phyloP scores from a whole-genome alignment of 2,888 invertebrate species.

The Erynnis tages region DNA sequence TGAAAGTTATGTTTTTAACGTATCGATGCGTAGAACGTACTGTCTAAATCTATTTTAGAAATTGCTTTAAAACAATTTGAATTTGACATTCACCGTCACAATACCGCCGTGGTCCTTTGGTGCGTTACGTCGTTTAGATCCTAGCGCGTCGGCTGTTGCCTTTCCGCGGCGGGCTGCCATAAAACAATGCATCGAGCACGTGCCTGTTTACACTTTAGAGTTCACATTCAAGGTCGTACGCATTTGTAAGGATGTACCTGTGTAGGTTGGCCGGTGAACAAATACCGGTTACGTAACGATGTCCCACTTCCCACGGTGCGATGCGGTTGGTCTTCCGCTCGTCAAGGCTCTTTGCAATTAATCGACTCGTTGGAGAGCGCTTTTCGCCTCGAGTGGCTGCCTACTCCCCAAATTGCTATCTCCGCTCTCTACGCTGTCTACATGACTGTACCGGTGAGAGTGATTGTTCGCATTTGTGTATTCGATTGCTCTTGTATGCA shows the following conservation, averaged over 20 bases:
- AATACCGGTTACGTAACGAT: slow-evolving; percentile 77
- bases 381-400: slow-evolving; percentile 25
- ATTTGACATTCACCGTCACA: too few relatives aligned
- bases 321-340: slow-evolving; percentile 59
- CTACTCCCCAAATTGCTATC: slow-evolving; percentile 23
- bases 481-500: background rate
- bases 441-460: slow-evolving; percentile 15
- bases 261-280: slow-evolving; percentile 74
- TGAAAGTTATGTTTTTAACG: too few relatives aligned
- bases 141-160: slow-evolving; percentile 32
- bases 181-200: slow-evolving; percentile 80
- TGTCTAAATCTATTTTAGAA: too few relatives aligned
- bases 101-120: slow-evolving; percentile 22
- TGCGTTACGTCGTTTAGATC: slow-evolving; percentile 31
- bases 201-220: slow-evolving; percentile 79
- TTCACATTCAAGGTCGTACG: slow-evolving; percentile 80
- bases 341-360: slow-evolving; percentile 58
- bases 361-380: slow-evolving; percentile 31
- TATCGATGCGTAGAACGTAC: too few relatives aligned
- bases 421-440: too few relatives aligned
- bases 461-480: slow-evolving; percentile 13
- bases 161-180: slow-evolving; percentile 43
- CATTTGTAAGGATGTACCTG: slow-evolving; percentile 80
- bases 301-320: slow-evolving; percentile 77
- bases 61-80: too few relatives aligned